phyloP scores from a whole-genome alignment of 1,140 invertebrate species.

The Phymastichus coffea region DNA sequence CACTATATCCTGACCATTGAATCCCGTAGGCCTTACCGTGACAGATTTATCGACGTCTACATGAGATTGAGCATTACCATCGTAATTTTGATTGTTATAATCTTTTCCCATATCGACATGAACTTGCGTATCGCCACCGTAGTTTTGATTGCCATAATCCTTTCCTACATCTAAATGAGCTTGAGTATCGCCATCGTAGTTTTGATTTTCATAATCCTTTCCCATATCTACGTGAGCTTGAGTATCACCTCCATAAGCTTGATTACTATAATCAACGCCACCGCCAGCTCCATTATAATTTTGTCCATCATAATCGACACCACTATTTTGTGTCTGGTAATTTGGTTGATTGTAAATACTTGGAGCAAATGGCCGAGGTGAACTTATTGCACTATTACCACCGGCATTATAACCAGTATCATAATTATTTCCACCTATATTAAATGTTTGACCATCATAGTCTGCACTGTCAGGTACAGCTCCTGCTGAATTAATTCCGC shows the following conservation, averaged over 20 bases:
- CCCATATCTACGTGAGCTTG: neutral
- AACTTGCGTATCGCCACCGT: neutral
- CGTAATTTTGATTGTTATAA: neutral
- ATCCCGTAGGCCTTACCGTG: no score
- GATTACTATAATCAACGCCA: neutral
- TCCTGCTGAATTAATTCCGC: neutral
- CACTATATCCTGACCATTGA: constrained; percentile 15
- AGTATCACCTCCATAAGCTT: neutral
- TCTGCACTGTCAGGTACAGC: no score
- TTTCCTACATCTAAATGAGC: no score
- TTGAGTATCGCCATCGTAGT: neutral
- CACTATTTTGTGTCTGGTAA: neutral
- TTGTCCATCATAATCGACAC: constrained; percentile 11
- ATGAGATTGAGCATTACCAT: constrained; percentile 11
- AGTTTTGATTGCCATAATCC: neutral
- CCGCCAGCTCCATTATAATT: neutral
- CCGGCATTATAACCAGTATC: neutral
- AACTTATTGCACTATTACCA: neutral
- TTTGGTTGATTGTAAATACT: constrained; percentile 1
- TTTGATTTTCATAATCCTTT: neutral
- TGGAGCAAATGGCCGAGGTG: no score
- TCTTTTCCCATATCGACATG: neutral
- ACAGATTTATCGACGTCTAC: no score
- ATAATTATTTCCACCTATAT: no score
- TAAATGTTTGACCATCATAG: neutral